Evolutionary conservation across 2,113 vertebrate species (phyloP).

Genomic region (Emydocephalus ijimae): DNA sequence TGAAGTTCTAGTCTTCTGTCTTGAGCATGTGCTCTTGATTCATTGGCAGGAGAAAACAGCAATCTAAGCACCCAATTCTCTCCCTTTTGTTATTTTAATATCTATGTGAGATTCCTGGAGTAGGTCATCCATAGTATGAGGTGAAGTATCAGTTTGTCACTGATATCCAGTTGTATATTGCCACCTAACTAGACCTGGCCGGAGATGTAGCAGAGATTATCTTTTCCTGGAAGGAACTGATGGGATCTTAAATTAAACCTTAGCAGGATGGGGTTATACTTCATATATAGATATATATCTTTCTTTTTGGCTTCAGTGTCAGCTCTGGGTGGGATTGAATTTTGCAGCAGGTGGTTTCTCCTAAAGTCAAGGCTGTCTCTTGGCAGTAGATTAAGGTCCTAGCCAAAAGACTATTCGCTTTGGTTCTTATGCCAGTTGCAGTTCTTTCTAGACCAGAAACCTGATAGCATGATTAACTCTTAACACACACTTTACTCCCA

Average conservation of each 20-base stretch:
- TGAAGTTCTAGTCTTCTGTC: not conserved
- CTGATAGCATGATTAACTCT: not conserved
- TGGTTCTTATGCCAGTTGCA: not conserved
- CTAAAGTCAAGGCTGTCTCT: not conserved
- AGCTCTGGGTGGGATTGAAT: not conserved
- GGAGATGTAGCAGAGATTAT: not conserved
- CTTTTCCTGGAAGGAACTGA: not conserved
- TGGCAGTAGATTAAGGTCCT: not conserved
- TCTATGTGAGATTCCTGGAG: not conserved
- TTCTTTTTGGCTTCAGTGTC: not conserved
- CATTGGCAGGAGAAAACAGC: not conserved
- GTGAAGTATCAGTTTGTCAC: not conserved
- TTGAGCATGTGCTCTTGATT: not conserved
- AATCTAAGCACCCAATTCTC: not conserved
- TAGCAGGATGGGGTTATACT: not conserved
- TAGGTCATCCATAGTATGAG: not conserved
- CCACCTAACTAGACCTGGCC: not conserved
- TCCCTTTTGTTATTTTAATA: not conserved
- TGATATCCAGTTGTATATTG: not conserved
- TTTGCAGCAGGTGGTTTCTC: not conserved
- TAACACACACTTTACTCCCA: not conserved
- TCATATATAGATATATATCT: not conserved
- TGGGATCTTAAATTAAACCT: not conserved
- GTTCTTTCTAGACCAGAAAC: not conserved
- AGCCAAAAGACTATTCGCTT: not conserved